These are phyloP conservation scores for Passer domesticus DNA, from an alignment of 2,113 vertebrate genomes.

Conservation along the genomic window DNA sequence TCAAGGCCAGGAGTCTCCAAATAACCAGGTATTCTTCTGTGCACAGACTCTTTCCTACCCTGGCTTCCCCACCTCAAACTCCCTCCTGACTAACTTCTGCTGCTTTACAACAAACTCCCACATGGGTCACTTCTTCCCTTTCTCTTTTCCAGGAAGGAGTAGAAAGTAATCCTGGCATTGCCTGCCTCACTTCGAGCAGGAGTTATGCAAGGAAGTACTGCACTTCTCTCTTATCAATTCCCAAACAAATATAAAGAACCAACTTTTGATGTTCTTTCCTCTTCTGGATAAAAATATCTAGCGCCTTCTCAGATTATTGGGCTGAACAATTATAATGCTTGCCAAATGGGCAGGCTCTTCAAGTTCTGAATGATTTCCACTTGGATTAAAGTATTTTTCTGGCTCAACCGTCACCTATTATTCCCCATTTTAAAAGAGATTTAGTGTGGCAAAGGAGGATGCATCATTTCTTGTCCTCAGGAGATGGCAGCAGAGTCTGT, in stretches of 20 bases:
- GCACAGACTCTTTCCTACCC: background rate
- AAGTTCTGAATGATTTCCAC: slow-evolving; percentile 21
- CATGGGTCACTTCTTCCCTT: background rate
- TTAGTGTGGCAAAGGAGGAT: background rate
- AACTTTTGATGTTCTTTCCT: background rate
- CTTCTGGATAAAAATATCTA: background rate
- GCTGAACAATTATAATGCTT: background rate
- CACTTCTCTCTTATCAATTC: background rate
- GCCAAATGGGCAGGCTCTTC: slow-evolving; percentile 2
- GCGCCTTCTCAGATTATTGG: background rate
- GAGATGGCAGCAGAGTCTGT: slow-evolving; percentile 50
- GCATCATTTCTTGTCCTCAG: slow-evolving; percentile 6
- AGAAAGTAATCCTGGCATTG: background rate
- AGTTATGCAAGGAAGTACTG: background rate
- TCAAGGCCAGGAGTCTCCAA: background rate
- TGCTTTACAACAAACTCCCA: background rate
- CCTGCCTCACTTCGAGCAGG: background rate
- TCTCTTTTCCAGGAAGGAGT: background rate
- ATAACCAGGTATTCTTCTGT: background rate
- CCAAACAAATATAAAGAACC: background rate
- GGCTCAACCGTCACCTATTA: background rate
- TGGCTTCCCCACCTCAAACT: background rate
- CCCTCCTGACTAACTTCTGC: background rate
- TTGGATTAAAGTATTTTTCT: slow-evolving; percentile 11
- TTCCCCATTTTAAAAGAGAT: slow-evolving; percentile 10